These are phyloP conservation scores for Hapalemur alaotrensis DNA, from an alignment of 2,797 vertebrate genomes.

Conservation along the genomic window DNA sequence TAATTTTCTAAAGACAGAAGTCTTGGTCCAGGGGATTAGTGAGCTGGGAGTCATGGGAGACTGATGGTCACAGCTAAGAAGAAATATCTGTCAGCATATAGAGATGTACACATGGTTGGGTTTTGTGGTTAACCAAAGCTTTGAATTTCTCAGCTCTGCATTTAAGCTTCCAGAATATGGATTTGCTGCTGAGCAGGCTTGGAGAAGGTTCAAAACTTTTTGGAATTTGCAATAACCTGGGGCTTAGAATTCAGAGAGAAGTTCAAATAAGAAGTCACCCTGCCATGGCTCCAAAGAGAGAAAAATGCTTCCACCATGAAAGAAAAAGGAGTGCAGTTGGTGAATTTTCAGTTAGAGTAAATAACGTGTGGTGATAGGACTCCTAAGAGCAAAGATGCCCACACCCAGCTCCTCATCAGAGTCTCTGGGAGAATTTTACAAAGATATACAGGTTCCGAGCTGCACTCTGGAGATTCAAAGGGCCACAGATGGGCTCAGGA, in stretches of 20 bases:
- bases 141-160: neutral
- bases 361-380: neutral
- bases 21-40: neutral
- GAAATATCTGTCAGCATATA: neutral
- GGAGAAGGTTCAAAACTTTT: neutral
- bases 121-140: neutral
- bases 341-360: neutral
- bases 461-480: neutral
- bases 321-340: neutral
- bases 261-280: neutral
- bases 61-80: neutral
- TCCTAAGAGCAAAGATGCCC: neutral
- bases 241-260: constrained; percentile 26
- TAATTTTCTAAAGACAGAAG: constrained; percentile 35
- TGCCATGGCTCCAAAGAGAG: neutral
- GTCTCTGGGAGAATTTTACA: neutral
- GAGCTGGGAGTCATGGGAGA: neutral
- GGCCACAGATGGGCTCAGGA: neutral
- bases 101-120: neutral
- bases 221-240: neutral
- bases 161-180: neutral
- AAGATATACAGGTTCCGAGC: neutral
- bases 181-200: neutral
- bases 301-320: neutral
- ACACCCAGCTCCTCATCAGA: neutral